These are phyloP conservation scores for Tribolium madens DNA, from an alignment of 1,140 invertebrate genomes.

Conservation along the genomic window DNA sequence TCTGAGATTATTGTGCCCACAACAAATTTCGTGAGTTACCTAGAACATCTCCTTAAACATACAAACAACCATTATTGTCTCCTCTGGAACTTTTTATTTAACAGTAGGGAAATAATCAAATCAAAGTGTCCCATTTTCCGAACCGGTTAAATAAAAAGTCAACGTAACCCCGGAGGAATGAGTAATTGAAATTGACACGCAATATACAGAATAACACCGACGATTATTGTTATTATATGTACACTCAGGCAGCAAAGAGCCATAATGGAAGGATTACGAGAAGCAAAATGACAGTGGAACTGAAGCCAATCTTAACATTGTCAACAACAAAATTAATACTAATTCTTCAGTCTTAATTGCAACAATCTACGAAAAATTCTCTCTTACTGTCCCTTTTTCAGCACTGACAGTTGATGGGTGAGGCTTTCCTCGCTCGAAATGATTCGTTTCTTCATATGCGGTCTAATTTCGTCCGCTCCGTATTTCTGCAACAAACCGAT, in stretches of 20 bases:
- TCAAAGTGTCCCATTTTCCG: slow-evolving; percentile 19
- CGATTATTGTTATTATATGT: slow-evolving; percentile 26
- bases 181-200: slow-evolving; percentile 38
- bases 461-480: slow-evolving; percentile 53
- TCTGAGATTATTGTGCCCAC: slow-evolving; percentile 18
- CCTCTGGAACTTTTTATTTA: slow-evolving; percentile 46
- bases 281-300: slow-evolving; percentile 34
- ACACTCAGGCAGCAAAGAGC: slow-evolving; percentile 34
- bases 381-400: slow-evolving; percentile 69
- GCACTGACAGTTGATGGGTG: slow-evolving; percentile 70
- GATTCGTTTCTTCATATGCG: slow-evolving; percentile 70
- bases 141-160: slow-evolving; percentile 46
- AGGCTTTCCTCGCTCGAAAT: slow-evolving; percentile 70
- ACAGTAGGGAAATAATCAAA: slow-evolving; percentile 43
- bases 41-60: slow-evolving; percentile 21
- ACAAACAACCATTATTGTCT: slow-evolving; percentile 45
- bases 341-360: slow-evolving; percentile 35
- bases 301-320: slow-evolving; percentile 30
- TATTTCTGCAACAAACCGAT: slow-evolving; percentile 60
- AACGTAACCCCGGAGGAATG: slow-evolving; percentile 30
- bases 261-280: slow-evolving; percentile 35
- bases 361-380: neutral
- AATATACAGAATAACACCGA: slow-evolving; percentile 37
- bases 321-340: slow-evolving; percentile 37
- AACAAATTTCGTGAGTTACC: slow-evolving; percentile 32